A percentile compares a stretch with the other conserved stretches of the same genome.
phyloP scores from a whole-genome alignment of 1,140 invertebrate genomes.

The Steinernema feltiae region DNA sequence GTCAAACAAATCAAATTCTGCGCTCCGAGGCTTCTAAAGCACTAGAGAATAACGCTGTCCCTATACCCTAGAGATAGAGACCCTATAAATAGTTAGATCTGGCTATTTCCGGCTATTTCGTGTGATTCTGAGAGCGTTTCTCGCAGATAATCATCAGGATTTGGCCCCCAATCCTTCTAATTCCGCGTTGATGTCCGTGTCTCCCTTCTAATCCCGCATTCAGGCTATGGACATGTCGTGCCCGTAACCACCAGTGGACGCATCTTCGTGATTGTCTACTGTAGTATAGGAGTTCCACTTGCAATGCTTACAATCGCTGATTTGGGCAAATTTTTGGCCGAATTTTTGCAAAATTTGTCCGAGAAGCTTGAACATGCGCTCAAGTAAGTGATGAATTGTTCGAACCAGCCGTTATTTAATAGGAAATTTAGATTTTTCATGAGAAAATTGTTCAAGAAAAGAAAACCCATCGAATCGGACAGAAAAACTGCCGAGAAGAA shows the following conservation, averaged over 20 bases:
- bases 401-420: not conserved
- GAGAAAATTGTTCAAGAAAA: not conserved
- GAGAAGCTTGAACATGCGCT: too few relatives aligned
- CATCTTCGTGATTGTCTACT: conserved; percentile 38
- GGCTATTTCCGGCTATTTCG: too few relatives aligned
- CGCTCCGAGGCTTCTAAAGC: too few relatives aligned
- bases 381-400: not conserved
- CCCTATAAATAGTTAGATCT: too few relatives aligned
- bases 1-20: too few relatives aligned
- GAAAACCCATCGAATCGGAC: too few relatives aligned
- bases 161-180: too few relatives aligned
- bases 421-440: not conserved
- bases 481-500: not conserved
- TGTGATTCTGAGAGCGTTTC: too few relatives aligned
- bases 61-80: not conserved
- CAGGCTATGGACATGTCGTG: conserved; percentile 36
- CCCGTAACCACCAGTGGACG: conserved; percentile 31
- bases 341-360: not conserved
- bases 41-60: not conserved
- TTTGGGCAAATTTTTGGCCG: conserved; percentile 36
- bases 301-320: conserved; percentile 39
- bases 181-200: too few relatives aligned
- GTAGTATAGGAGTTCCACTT: conserved; percentile 33
- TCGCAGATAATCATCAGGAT: too few relatives aligned
- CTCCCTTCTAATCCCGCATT: too few relatives aligned